Evolutionary conservation across 2,888 invertebrate species (phyloP).

Genomic region (Marasmarcha lunaedactyla): DNA sequence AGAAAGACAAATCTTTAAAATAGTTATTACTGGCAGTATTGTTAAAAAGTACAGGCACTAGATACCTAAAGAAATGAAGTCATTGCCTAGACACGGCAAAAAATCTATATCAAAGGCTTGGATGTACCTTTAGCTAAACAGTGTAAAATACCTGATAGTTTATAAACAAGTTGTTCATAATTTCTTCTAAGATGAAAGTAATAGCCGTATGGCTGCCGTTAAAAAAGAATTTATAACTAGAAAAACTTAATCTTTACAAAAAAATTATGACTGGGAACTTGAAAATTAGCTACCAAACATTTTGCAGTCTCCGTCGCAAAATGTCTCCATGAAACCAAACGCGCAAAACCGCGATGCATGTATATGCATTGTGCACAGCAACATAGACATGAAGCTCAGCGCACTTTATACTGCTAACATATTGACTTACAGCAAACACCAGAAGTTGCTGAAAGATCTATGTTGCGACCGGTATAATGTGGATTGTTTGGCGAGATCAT

Average conservation of each 20-base stretch:
- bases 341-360: conserved; percentile 19
- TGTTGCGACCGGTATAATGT: conserved; percentile 4
- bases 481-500: conserved; percentile 16
- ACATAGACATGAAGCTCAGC: conserved; percentile 17
- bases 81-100: no score
- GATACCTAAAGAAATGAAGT: no score
- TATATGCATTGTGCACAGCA: conserved; percentile 16
- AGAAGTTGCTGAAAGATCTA: conserved; percentile 13
- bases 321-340: conserved; percentile 19
- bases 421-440: conserved; percentile 15
- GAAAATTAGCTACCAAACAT: conserved; percentile 13
- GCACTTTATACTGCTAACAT: conserved; percentile 14
- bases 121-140: no score
- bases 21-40: no score
- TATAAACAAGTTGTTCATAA: no score
- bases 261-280: conserved; percentile 15
- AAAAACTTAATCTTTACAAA: conserved; percentile 20
- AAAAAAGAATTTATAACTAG: no score
- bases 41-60: no score
- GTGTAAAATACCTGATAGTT: no score
- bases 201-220: conserved; percentile 19
- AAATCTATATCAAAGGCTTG: no score
- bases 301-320: conserved; percentile 20
- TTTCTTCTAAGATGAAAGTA: no score
- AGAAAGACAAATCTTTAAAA: no score